Percentiles rank a stretch among this genome's conserved stretches.
Evolutionary conservation across 2,113 vertebrate genomes (phyloP).

Genomic region (Columbina picui): DNA sequence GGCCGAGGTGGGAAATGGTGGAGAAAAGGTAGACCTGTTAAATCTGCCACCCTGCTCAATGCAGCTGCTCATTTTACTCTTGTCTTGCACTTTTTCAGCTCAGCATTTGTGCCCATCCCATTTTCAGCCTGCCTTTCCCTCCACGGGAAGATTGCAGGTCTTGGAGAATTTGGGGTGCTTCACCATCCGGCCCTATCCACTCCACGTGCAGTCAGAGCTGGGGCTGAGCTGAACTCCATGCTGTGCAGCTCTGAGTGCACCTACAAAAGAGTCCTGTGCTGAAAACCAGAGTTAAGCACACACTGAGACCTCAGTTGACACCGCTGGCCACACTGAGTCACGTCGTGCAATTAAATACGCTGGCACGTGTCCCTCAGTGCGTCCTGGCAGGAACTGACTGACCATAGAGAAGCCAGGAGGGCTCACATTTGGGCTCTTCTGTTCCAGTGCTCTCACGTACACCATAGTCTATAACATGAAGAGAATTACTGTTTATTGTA

Average conservation of each 20-base stretch:
- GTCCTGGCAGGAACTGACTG: background rate
- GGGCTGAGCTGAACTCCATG: background rate
- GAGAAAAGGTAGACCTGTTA: background rate
- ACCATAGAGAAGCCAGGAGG: background rate
- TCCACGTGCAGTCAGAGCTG: rapidly evolving
- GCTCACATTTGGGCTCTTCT: background rate
- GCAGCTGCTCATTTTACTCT: background rate
- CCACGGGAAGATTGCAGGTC: background rate
- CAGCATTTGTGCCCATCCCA: rapidly evolving
- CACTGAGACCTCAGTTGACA: background rate
- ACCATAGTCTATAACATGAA: rapidly evolving
- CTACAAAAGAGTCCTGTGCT: background rate
- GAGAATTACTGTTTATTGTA: background rate
- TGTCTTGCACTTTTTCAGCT: background rate
- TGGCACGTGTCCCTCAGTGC: rapidly evolving
- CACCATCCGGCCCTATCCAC: background rate
- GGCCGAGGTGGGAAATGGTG: background rate
- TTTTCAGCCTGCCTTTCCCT: background rate
- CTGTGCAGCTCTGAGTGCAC: background rate
- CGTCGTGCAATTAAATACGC: rapidly evolving
- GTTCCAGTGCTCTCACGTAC: background rate
- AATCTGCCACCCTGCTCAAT: background rate
- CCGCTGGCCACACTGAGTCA: background rate
- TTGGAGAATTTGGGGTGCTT: background rate
- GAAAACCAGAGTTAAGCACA: rapidly evolving